phyloP scores from a whole-genome alignment of 2,888 invertebrate genomes.

The Drosophila infuscata region DNA sequence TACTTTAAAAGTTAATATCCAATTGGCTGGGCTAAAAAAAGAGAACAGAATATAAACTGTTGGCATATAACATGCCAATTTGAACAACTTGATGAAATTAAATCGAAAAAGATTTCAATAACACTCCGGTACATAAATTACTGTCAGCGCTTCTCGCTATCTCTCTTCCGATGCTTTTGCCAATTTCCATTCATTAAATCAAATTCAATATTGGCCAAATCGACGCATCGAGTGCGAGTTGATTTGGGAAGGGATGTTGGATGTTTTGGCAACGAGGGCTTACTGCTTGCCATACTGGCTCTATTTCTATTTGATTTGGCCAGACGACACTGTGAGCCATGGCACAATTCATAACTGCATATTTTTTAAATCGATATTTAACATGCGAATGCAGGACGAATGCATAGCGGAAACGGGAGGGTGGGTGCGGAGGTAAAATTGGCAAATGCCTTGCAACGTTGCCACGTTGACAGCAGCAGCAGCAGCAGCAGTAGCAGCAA shows the following conservation, averaged over 20 bases:
- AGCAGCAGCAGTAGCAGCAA: slow-evolving; percentile 4
- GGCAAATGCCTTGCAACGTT: slow-evolving; percentile 29
- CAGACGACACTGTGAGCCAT: slow-evolving; percentile 41
- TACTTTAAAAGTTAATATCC: too few species aligned
- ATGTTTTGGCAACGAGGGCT: background rate
- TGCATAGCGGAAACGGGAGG: background rate
- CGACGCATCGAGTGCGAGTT: slow-evolving; percentile 53
- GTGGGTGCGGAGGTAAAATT: background rate
- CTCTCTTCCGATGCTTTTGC: slow-evolving; percentile 55
- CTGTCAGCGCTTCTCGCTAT: slow-evolving; percentile 31
- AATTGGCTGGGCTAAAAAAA: too few species aligned
- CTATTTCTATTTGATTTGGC: slow-evolving; percentile 72
- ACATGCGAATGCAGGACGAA: slow-evolving; percentile 17
- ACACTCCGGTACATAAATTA: slow-evolving; percentile 48
- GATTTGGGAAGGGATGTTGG: slow-evolving; percentile 22
- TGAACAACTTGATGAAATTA: slow-evolving; percentile 22
- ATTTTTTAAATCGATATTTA: slow-evolving; percentile 78
- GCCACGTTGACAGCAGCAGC: slow-evolving; percentile 42
- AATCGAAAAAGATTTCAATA: slow-evolving; percentile 39
- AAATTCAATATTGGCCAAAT: slow-evolving; percentile 80
- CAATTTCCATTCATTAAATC: slow-evolving; percentile 80
- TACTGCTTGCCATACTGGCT: slow-evolving; percentile 27
- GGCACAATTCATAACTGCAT: slow-evolving; percentile 73
- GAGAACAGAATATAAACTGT: background rate
- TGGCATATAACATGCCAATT: background rate